Base-by-base conservation (phyloP, 2,888 invertebrate species). In the Ophion costatus region DNA sequence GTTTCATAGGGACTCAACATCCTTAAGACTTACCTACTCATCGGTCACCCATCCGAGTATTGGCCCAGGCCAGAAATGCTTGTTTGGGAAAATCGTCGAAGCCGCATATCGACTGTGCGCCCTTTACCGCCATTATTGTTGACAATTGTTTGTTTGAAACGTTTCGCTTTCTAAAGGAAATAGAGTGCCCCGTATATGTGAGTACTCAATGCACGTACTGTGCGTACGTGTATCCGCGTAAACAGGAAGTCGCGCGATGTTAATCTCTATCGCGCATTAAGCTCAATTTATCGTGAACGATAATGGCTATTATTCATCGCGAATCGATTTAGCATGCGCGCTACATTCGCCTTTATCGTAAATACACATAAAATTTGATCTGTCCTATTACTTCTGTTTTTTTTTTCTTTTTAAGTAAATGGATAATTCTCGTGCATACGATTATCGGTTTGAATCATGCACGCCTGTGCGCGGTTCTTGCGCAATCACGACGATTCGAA, bases 171-270 rank as follows among this genome's bases (percentile, higher is more conserved):
- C 38, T 3, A 10, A 24, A 14, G 33, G 29, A 20, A 38, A 33
- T 17, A 7, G 38, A 59, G 22, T 17, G 66, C 17, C 56, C 74
- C 24, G 56, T 61, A 22, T 24, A 22, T 20, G 24, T 14, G 22
- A 33, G 59, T 29, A 38, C 71, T 14, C 11, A 20, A 71, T 42
- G n/a, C 11, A 38, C 22, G 61, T 42, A 42, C 66, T 7, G 17
- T 20, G 63, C 38, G 22, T 69, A 33, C 59, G 57, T 70, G 67
- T 67, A 71, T 71, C 20, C 66, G 63, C 75, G 84, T 84, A 84
- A 84, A 86, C 86, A 86, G 86, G 86, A 86, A 84, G 77, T 64
- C n/a, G 76, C 66, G 20, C 71, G 80, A 70, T 80, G 73, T 80
- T 76, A 79, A 86, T 84, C 76, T 82, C 69, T 74, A 84, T 78